Conservation (phyloP, 2,797 vertebrate species). For the Poecile montanus region DNA sequence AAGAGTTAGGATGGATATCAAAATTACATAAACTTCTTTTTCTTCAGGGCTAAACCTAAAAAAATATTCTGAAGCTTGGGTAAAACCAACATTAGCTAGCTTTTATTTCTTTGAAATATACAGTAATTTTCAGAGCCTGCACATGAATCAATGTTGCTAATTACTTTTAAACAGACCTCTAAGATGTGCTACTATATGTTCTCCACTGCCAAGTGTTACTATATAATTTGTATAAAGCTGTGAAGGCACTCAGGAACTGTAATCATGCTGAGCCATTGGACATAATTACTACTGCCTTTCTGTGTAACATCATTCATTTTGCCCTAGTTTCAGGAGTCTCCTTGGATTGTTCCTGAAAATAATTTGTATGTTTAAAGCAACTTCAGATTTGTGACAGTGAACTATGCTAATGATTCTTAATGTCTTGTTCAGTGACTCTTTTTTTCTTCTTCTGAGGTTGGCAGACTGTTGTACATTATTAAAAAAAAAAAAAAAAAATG, state of each 20-base stretch:
- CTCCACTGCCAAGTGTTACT: neutral
- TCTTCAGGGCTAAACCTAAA: neutral
- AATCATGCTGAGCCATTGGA: neutral
- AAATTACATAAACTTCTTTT: neutral
- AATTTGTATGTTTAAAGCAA: neutral
- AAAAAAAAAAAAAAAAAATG: neutral
- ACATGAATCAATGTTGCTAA: neutral
- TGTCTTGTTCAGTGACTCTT: neutral
- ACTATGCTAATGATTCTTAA: neutral
- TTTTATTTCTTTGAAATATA: neutral
- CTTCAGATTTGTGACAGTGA: neutral
- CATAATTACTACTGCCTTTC: neutral
- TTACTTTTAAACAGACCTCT: neutral
- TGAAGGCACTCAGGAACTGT: neutral
- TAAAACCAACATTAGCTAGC: neutral
- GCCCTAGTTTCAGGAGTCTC: neutral
- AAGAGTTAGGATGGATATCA: neutral
- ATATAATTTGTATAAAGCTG: neutral
- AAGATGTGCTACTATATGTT: neutral
- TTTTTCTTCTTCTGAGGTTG: neutral
- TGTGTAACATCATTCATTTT: slow-evolving; percentile 16
- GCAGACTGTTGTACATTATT: neutral
- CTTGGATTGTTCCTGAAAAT: neutral
- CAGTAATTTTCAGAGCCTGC: neutral
- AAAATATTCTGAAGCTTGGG: neutral